A percentile compares a stretch with the other conserved stretches of the same genome.
Conservation (phyloP, 2,113 vertebrate species). For the Hepsetus odoe region DNA sequence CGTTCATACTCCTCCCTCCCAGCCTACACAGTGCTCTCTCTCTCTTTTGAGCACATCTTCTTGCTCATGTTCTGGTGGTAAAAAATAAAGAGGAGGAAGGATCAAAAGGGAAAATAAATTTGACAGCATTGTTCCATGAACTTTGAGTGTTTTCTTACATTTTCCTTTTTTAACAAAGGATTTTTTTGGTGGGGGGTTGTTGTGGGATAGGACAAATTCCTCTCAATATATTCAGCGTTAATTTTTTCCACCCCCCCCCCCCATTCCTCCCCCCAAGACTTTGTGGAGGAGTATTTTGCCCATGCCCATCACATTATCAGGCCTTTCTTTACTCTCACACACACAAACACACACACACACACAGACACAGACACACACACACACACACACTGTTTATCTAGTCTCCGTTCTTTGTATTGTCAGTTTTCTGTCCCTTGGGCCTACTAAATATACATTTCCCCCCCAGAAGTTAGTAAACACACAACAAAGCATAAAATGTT, state of each 20-base stretch:
- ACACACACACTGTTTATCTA: conserved; percentile 28
- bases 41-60: conserved; percentile 4
- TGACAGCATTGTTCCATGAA: conserved; percentile 75
- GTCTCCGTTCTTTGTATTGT: conserved; percentile 20
- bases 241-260: conserved; percentile 67
- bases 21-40: conserved; percentile 9
- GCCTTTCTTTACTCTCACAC: conserved; percentile 40
- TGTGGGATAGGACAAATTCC: conserved; percentile 75
- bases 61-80: conserved; percentile 43
- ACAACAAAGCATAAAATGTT: conserved; percentile 16
- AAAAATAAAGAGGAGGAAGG: conserved; percentile 59
- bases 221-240: conserved; percentile 75
- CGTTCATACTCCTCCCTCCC: conserved; percentile 1
- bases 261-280: conserved; percentile 55
- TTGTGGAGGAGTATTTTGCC: conserved; percentile 27
- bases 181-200: conserved; percentile 62
- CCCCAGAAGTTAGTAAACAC: conserved; percentile 19
- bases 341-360: conserved; percentile 48
- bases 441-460: conserved; percentile 17
- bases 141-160: not conserved
- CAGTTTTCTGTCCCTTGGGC: conserved; percentile 24
- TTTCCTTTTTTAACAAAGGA: conserved; percentile 64
- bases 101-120: conserved; percentile 72
- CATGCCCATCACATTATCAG: conserved; percentile 22
- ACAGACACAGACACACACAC: conserved; percentile 45